Percentiles rank a stretch among this genome's conserved stretches.
These are phyloP conservation scores for Ptilonorhynchus violaceus DNA, from an alignment of 2,113 vertebrate genomes.

Conservation along the genomic window DNA sequence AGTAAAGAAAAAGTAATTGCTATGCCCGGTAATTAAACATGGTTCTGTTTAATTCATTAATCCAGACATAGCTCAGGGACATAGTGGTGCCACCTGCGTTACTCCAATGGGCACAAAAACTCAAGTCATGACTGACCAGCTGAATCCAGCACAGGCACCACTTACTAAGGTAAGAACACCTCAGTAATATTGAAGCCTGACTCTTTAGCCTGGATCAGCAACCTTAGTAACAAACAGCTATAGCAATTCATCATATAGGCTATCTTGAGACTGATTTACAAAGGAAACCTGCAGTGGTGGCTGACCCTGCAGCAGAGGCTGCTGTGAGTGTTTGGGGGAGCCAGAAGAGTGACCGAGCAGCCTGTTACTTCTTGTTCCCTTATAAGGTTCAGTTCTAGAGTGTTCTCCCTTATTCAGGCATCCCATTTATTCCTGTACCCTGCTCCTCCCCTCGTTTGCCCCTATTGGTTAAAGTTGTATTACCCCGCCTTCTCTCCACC, in stretches of 20 bases:
- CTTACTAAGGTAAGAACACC: neutral
- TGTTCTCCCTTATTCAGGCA: too few species aligned
- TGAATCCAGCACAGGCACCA: neutral
- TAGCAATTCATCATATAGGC: neutral
- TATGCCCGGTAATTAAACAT: neutral
- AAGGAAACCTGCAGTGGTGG: too few species aligned
- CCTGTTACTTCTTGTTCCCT: too few species aligned
- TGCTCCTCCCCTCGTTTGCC: too few species aligned
- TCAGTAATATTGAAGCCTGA: neutral
- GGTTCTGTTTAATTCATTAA: neutral
- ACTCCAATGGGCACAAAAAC: neutral
- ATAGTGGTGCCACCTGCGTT: neutral
- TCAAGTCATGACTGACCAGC: neutral
- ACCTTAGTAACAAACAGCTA: neutral
- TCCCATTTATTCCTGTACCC: too few species aligned
- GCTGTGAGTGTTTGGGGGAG: too few species aligned
- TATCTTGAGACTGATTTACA: neutral
- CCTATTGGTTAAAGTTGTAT: too few species aligned
- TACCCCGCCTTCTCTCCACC: too few species aligned
- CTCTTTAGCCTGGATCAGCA: neutral
- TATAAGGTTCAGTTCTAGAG: too few species aligned
- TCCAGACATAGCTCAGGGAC: neutral
- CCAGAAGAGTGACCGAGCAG: too few species aligned
- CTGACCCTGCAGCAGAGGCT: too few species aligned
- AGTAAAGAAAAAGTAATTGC: neutral